Base-by-base conservation (phyloP, 1,140 invertebrate genomes). In the Danaus melanippus region DNA sequence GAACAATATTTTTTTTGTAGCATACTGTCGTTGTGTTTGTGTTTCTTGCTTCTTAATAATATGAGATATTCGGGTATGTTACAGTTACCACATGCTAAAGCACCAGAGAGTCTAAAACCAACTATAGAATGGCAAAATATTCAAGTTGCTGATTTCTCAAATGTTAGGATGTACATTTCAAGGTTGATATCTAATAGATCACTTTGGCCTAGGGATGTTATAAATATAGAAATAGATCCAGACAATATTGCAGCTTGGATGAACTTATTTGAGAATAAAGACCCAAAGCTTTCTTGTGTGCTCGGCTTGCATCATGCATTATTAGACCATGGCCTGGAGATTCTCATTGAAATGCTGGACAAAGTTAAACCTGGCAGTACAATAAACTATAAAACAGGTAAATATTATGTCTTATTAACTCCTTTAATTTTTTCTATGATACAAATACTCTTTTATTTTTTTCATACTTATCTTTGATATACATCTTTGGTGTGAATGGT, bases 111-210 rank as follows among this genome's bases (percentile, higher is more conserved):
- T 59, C 57, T 86, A 42, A 76, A 81, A 71, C 81, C 81, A 39
- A 84, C 83, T 45, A 76, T 79, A 61, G 83, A 86, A 66, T 86
- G 81, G 81, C 81, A 86, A 71, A 83, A 86, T 52, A 72, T 86
- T 12, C 81, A 84, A 74, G 74, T 84, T 42, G 78, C 81, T 32
- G 77, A 86, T 45, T 86, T 84, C 58, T 83, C 79, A 40, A 72
- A 81, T 15, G 55, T 74, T 10, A 63, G 81, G 49, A 78, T 78
- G 73, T 77, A 84, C 56, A 68, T 86, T 54, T 71, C 71, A 49
- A 58, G 71, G 21, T 55, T 80, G 45, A 50, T 60, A 44, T 53
- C 61, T 11, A 74, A 76, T 42, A 74, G 67, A 59, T 63, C 67
- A 21, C 40, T 65, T 21, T 73, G 67, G 69, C 68, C 71, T 15